These are phyloP conservation scores for Nysson spinosus DNA, from an alignment of 2,888 invertebrate species.

Conservation along the genomic window DNA sequence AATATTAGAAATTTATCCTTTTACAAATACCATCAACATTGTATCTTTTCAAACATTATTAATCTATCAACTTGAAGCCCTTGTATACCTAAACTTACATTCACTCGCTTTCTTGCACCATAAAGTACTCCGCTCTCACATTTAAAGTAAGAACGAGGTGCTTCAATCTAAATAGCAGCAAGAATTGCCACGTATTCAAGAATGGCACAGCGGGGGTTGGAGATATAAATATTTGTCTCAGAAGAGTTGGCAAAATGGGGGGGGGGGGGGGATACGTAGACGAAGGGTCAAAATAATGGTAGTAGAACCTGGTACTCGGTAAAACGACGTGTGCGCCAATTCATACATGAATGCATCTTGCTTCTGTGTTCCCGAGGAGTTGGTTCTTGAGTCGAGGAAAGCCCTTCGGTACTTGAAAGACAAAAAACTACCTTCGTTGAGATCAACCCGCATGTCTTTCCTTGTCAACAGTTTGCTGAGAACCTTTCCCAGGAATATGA, in stretches of 20 bases:
- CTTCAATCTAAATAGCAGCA: constrained; percentile 49
- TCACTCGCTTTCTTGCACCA: no score
- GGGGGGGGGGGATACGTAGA: constrained; percentile 25
- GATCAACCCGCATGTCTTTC: constrained; percentile 58
- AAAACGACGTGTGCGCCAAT: constrained; percentile 27
- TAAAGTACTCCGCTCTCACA: no score
- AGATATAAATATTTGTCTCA: constrained; percentile 75
- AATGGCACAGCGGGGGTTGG: constrained; percentile 69
- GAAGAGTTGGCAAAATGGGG: constrained; percentile 43
- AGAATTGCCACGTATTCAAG: constrained; percentile 54
- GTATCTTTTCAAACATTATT: no score
- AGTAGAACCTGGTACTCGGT: constrained; percentile 22
- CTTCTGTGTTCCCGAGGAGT: constrained; percentile 24
- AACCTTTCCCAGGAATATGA: constrained; percentile 46
- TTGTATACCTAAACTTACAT: no score
- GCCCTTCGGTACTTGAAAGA: constrained; percentile 55
- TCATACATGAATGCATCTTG: constrained; percentile 31
- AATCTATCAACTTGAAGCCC: no score
- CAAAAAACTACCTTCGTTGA: constrained; percentile 54
- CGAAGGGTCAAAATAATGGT: constrained; percentile 53
- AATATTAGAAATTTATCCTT: no score
- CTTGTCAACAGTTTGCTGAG: constrained; percentile 52
- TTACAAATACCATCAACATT: no score
- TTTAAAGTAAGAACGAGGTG: constrained; percentile 12
- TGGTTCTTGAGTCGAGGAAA: constrained; percentile 39